phyloP scores from a whole-genome alignment of 2,797 vertebrate species.

The Brachymystax lenok region DNA sequence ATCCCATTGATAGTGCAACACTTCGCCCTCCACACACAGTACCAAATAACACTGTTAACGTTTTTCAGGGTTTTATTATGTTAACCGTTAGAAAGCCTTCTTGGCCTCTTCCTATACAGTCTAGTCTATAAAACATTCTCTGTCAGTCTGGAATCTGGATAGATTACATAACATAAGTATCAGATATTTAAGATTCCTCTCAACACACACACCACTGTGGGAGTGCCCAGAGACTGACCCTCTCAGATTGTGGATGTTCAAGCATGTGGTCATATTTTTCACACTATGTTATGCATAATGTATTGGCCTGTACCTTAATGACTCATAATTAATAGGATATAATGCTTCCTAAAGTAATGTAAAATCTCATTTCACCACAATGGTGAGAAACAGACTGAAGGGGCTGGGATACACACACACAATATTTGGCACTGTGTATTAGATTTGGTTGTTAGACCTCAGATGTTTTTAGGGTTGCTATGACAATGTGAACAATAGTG shows the following conservation, averaged over 20 bases:
- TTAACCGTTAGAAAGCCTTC: no score
- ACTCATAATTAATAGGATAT: conserved; percentile 5
- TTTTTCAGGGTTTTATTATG: no score
- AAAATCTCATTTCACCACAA: conserved; percentile 19
- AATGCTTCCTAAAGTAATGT: not conserved
- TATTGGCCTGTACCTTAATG: conserved; percentile 7
- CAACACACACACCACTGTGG: conserved; percentile 16
- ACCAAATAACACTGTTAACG: not conserved
- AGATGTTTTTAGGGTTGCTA: conserved; percentile 75
- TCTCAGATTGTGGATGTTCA: not conserved
- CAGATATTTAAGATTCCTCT: conserved; percentile 29
- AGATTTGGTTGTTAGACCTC: conserved; percentile 46
- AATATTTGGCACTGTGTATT: conserved; percentile 52
- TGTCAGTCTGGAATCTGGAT: not conserved
- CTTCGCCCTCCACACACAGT: not conserved
- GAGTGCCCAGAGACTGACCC: conserved; percentile 5
- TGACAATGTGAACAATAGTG: conserved; percentile 74
- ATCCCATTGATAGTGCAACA: not conserved
- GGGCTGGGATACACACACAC: conserved; percentile 29
- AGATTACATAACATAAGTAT: conserved; percentile 30
- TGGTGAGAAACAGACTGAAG: conserved; percentile 26
- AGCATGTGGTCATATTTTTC: conserved; percentile 16
- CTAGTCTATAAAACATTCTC: not conserved
- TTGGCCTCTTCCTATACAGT: no score
- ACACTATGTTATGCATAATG: not conserved